Evolutionary conservation across 2,113 vertebrate genomes (phyloP).

Genomic region (Elanoides forficatus): DNA sequence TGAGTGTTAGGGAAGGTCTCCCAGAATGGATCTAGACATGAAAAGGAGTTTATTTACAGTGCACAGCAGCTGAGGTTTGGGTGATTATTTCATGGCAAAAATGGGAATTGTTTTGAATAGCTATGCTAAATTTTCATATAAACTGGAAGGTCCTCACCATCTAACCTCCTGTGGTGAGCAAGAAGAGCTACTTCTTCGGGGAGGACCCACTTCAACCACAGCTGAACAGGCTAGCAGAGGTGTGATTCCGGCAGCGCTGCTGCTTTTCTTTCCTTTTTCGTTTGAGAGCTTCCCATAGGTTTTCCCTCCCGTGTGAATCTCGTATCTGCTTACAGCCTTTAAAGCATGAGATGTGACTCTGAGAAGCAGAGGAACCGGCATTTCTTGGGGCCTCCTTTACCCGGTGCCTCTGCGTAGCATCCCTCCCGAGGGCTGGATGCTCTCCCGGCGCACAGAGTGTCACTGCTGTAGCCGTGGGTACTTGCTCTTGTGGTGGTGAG

Average conservation of each 20-base stretch:
- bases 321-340: background rate
- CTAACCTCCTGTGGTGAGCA: background rate
- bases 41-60: background rate
- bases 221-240: background rate
- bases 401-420: background rate
- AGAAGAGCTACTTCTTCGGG: background rate
- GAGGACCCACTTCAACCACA: background rate
- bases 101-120: background rate
- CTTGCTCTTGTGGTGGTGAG: background rate
- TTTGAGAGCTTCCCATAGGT: background rate
- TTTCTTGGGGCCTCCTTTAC: fast-evolving
- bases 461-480: fast-evolving
- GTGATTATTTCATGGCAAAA: background rate
- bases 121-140: background rate
- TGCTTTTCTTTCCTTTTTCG: background rate
- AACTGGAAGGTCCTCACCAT: background rate
- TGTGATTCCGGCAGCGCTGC: background rate
- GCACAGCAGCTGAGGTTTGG: background rate
- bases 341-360: background rate
- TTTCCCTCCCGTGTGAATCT: background rate
- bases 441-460: fast-evolving
- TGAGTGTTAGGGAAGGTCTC: background rate
- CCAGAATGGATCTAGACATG: background rate
- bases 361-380: background rate
- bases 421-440: fast-evolving